Conservation (phyloP, 2,797 vertebrate genomes). For the Meda fulgida region DNA sequence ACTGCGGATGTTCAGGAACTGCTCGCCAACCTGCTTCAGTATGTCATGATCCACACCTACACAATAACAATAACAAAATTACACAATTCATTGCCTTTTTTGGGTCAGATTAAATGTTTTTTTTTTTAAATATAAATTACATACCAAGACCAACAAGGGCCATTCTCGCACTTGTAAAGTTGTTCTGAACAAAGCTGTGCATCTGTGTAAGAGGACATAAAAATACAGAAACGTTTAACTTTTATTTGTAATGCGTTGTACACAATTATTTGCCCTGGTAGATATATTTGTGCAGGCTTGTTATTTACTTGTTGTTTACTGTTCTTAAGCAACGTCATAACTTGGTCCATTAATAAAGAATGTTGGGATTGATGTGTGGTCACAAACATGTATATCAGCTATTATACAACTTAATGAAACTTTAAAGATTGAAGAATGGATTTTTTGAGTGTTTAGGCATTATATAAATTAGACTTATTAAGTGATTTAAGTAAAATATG, state of each 20-base stretch:
- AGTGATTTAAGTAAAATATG: not conserved
- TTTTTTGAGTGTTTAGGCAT: not conserved
- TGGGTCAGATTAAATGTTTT: not conserved
- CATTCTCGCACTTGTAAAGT: slow-evolving; percentile 95
- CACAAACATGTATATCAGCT: not conserved
- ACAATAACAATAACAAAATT: not conserved
- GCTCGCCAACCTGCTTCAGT: slow-evolving; percentile 92
- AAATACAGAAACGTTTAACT: not conserved
- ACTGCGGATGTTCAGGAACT: slow-evolving; percentile 94
- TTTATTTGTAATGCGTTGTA: not conserved
- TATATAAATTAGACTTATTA: not conserved
- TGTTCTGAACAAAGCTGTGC: slow-evolving; percentile 91
- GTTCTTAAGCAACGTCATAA: not conserved
- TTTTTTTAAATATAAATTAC: slow-evolving; percentile 45
- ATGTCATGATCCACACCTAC: slow-evolving; percentile 89
- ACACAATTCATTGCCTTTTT: not conserved
- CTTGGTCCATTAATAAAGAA: not conserved
- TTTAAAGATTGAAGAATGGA: not conserved
- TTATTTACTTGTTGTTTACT: not conserved
- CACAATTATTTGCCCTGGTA: not conserved
- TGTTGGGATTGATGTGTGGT: not conserved
- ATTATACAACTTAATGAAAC: not conserved
- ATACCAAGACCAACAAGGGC: slow-evolving; percentile 94
- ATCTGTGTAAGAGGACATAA: slow-evolving; percentile 77
- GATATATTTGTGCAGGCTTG: not conserved